phyloP scores from a whole-genome alignment of 2,888 invertebrate genomes.

The Drosophila nr. medialis region DNA sequence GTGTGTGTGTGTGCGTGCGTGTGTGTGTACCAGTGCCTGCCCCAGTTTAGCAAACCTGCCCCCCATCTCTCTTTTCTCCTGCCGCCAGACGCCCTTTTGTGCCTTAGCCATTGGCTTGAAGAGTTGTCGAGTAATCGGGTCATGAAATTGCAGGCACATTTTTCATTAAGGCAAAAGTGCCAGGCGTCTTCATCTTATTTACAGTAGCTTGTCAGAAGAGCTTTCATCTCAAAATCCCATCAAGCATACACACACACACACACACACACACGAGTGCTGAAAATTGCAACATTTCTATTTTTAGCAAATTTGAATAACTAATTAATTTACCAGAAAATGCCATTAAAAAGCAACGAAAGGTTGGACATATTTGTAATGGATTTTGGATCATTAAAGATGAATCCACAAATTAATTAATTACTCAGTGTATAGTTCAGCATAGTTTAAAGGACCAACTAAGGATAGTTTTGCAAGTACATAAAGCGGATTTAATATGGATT shows the following conservation, averaged over 20 bases:
- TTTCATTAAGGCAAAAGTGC: constrained; percentile 57
- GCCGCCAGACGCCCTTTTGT: background rate
- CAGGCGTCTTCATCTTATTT: constrained; percentile 35
- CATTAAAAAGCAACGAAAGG: background rate
- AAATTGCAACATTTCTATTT: constrained; percentile 2
- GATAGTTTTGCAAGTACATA: background rate
- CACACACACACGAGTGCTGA: background rate
- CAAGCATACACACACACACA: constrained; percentile 5
- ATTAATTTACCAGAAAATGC: background rate
- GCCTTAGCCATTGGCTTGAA: constrained; percentile 37
- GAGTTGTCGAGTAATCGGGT: constrained; percentile 71
- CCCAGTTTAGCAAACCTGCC: constrained; percentile 36
- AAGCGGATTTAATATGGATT: background rate
- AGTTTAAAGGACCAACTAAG: background rate
- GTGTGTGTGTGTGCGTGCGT: constrained; percentile 24
- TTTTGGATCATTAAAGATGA: background rate
- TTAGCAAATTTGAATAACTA: constrained; percentile 5
- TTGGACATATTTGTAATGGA: background rate
- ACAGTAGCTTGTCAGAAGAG: constrained; percentile 31
- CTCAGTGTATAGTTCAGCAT: background rate
- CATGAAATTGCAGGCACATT: constrained; percentile 65
- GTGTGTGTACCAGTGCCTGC: constrained; percentile 48
- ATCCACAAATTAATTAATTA: background rate
- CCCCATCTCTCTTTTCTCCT: background rate
- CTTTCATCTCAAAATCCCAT: constrained; percentile 30